Percentiles rank a stretch among this genome's conserved stretches.
These are phyloP conservation scores for Drosophila miranda DNA, from an alignment of 1,140 invertebrate genomes.

Conservation along the genomic window DNA sequence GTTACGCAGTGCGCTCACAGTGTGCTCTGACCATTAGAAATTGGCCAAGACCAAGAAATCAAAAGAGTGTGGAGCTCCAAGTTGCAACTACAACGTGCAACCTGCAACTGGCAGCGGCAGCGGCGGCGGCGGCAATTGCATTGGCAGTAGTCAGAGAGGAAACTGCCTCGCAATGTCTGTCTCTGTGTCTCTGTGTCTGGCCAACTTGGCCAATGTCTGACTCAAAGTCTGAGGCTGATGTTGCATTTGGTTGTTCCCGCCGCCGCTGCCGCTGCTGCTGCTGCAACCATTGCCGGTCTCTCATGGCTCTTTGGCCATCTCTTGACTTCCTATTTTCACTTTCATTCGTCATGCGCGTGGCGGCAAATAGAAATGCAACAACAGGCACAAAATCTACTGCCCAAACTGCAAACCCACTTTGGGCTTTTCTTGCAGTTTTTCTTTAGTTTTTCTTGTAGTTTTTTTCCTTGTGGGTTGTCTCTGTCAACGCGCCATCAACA, in stretches of 20 bases:
- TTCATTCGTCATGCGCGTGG: slow-evolving; percentile 65
- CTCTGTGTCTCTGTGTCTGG: slow-evolving; percentile 7
- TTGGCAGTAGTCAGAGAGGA: slow-evolving; percentile 53
- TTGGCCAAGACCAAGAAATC: slow-evolving; percentile 74
- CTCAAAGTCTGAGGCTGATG: slow-evolving; percentile 38
- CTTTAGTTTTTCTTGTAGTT: slow-evolving; percentile 33
- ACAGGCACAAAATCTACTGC: slow-evolving; percentile 1
- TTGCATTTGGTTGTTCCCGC: slow-evolving; percentile 17
- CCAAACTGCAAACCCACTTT: slow-evolving; percentile 45
- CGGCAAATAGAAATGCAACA: slow-evolving; percentile 58
- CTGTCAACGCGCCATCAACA: slow-evolving; percentile 49
- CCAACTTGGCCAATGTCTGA: slow-evolving; percentile 66
- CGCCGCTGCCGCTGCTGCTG: slow-evolving; percentile 23
- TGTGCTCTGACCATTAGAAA: slow-evolving; percentile 59
- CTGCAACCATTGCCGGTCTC: slow-evolving; percentile 52
- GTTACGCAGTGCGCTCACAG: slow-evolving; percentile 53
- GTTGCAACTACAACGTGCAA: slow-evolving; percentile 25
- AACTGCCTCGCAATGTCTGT: slow-evolving; percentile 57
- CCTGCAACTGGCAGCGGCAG: slow-evolving; percentile 21
- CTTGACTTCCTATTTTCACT: slow-evolving; percentile 77
- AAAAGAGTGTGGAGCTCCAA: slow-evolving; percentile 55
- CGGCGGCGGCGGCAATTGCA: slow-evolving; percentile 42
- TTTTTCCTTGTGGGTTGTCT: neutral
- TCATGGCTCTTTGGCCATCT: slow-evolving; percentile 56
- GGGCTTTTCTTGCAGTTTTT: slow-evolving; percentile 9